A percentile compares a stretch with the other conserved stretches of the same genome.
phyloP scores from a whole-genome alignment of 1,140 invertebrate species.

The Lepeophtheirus salmonis region DNA sequence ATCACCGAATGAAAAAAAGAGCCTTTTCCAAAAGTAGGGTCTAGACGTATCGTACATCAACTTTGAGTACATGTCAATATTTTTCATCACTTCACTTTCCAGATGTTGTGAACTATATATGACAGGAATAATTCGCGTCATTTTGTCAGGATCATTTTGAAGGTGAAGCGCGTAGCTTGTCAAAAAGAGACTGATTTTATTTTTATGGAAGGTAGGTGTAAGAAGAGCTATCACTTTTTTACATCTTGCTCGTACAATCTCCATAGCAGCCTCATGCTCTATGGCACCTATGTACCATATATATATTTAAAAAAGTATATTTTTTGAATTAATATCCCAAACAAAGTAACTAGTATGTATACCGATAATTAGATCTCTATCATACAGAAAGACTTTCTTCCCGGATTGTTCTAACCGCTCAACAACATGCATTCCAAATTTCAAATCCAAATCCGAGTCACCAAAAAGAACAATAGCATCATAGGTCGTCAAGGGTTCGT shows the following conservation, averaged over 20 bases:
- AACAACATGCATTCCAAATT: background rate
- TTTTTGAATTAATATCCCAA: too few relatives aligned
- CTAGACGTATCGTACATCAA: background rate
- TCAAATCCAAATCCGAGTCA: background rate
- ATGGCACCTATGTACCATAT: too few relatives aligned
- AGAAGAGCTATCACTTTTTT: background rate
- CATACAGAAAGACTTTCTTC: background rate
- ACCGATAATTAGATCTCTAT: background rate
- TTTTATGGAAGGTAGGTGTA: background rate
- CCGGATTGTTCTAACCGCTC: background rate
- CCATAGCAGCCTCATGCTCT: background rate
- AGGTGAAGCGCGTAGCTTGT: background rate
- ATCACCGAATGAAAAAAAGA: background rate
- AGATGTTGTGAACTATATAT: background rate
- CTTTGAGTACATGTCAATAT: background rate
- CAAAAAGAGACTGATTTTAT: background rate
- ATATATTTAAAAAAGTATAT: too few relatives aligned
- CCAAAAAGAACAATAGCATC: background rate
- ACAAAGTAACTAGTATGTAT: too few relatives aligned
- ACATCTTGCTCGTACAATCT: background rate
- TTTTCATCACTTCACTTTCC: background rate
- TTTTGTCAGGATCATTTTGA: background rate
- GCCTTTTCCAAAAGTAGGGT: background rate
- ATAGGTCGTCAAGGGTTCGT: background rate
- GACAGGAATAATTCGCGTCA: background rate